phyloP scores from a whole-genome alignment of 2,888 invertebrate species.

The Nudaria mundana region DNA sequence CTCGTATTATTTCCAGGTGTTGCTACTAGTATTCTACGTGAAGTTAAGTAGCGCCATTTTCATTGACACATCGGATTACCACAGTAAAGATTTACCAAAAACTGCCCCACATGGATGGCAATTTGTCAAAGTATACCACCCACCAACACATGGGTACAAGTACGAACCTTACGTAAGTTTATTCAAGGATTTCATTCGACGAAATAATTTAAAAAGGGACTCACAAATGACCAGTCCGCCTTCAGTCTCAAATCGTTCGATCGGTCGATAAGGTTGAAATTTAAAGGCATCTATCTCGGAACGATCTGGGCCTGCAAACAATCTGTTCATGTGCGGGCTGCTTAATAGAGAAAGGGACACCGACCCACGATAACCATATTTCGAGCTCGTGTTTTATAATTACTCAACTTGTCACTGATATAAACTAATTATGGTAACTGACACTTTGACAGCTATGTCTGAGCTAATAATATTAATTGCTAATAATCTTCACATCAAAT shows the following conservation, averaged over 20 bases:
- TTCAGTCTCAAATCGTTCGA: no score
- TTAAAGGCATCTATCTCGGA: no score
- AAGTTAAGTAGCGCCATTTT: conserved; percentile 50
- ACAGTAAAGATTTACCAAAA: conserved; percentile 19
- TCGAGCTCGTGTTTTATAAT: conserved; percentile 20
- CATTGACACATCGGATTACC: conserved; percentile 43
- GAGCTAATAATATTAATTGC: conserved; percentile 13
- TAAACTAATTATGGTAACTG: conserved; percentile 17
- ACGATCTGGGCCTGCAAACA: no score
- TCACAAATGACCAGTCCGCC: no score
- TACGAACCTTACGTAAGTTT: conserved; percentile 61
- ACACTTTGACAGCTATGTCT: conserved; percentile 13
- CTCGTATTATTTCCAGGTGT: conserved; percentile 47
- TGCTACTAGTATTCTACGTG: conserved; percentile 50
- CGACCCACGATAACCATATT: conserved; percentile 20
- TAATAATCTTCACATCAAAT: background rate
- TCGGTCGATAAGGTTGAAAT: no score
- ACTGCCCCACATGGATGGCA: conserved; percentile 52
- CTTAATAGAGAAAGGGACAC: conserved; percentile 29
- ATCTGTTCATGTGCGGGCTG: no score
- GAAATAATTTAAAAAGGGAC: conserved; percentile 18
- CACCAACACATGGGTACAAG: conserved; percentile 47
- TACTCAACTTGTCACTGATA: conserved; percentile 19
- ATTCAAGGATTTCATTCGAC: conserved; percentile 22
- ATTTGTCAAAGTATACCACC: conserved; percentile 55